Percentiles rank a stretch among this genome's conserved stretches.
Conservation (phyloP, 2,113 vertebrate species). For the Tragelaphus scriptus region DNA sequence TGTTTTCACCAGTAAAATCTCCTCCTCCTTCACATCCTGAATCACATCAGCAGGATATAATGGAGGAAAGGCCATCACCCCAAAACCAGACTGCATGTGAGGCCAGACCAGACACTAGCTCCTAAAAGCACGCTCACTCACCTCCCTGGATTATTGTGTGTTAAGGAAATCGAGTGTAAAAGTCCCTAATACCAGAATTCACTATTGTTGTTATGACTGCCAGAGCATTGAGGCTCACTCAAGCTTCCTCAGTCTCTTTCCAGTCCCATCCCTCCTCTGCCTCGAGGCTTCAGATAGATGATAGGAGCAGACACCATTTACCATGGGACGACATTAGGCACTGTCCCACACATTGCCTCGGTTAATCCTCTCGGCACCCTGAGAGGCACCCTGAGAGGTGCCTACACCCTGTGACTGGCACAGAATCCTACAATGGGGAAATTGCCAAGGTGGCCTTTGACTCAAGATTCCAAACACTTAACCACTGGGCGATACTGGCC, state of each 20-base stretch:
- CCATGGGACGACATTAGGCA: accelerated
- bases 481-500: neutral
- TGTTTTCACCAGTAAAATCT: neutral
- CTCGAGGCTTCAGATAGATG: neutral
- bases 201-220: neutral
- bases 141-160: neutral
- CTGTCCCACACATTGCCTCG: neutral
- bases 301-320: neutral
- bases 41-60: neutral
- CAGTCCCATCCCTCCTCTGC: neutral
- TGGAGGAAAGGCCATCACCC: neutral
- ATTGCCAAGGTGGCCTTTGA: neutral
- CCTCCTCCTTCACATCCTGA: neutral
- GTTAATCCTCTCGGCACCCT: neutral
- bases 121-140: neutral
- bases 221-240: neutral
- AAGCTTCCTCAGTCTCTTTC: neutral
- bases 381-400: neutral
- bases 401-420: neutral
- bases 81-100: neutral
- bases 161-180: neutral
- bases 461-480: neutral
- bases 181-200: neutral
- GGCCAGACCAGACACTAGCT: neutral
- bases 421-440: neutral